Base-by-base conservation (phyloP, 2,113 vertebrate species). In the Zapus hudsonius region DNA sequence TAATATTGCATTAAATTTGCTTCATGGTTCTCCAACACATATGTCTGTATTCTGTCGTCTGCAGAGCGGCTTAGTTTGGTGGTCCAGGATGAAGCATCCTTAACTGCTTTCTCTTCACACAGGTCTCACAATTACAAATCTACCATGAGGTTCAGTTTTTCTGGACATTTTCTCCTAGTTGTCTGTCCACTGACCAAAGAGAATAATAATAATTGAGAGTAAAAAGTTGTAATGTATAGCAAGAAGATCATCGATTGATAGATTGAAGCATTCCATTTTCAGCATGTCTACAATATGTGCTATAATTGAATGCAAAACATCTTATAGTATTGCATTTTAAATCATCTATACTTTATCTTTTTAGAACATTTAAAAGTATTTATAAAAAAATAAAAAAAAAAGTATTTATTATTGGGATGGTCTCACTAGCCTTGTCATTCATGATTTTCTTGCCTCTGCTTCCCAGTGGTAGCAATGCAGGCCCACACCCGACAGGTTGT, bases 301-400 rank as follows among this genome's bases (percentile, higher is more conserved):
- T 79, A 12, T 93, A 90, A 92, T 64, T 92, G 16, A 90, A 55
- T 83, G 38, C 20, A 94, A 82, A 52, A 36, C 12, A 63, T 95
- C 19, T 84, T 91, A n/a, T n/a, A 55, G 81, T 92, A 70, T 82
- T 93, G n/a, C 75, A 57, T 90, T 95, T 92, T 72, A 87, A 59
- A 91, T 91, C 47, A 87, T 89, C 82, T 0, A 74, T 4, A 73
- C 5, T 87, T 87, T 85, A 63, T 27, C n/a, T 87, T 88, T 69
- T 73, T 84, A 84, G 38, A 40, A 44, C 10, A 33, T 70, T 67
- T 64, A n/a, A 66, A 67, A n/a, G 17, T 83, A 25, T n/a, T 47
- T 83, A 42, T n/a, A n/a, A n/a, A n/a, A n/a, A n/a, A n/a, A n/a
- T n/a, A n/a, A n/a, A n/a, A n/a, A n/a, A n/a, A n/a, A 52, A 52